Percentiles rank a stretch among this genome's conserved stretches.
These are phyloP conservation scores for Microplitis mediator DNA, from an alignment of 1,140 invertebrate species.

Conservation along the genomic window DNA sequence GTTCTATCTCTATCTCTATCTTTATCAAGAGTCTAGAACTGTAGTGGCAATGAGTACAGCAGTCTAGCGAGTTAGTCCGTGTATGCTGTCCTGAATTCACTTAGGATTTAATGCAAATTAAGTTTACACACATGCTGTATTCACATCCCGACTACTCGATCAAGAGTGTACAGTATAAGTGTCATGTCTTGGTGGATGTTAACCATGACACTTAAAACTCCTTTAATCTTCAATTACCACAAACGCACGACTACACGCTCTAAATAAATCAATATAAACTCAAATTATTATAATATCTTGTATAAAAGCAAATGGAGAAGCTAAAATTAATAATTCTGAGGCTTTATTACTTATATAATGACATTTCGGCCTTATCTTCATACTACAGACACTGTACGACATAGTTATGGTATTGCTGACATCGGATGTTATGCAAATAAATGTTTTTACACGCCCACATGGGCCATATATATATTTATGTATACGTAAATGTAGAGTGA, in stretches of 20 bases:
- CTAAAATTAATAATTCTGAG: not conserved
- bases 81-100: not conserved
- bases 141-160: not conserved
- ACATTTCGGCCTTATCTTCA: not conserved
- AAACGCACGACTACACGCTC: not conserved
- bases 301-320: no score
- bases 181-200: not conserved
- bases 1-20: not conserved
- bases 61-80: no score
- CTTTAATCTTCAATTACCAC: constrained; percentile 11
- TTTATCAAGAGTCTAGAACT: not conserved
- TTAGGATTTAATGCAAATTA: constrained; percentile 15
- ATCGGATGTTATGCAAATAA: constrained; percentile 20
- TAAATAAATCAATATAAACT: not conserved
- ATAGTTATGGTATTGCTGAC: not conserved
- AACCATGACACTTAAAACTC: constrained; percentile 5
- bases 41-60: no score
- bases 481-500: no score
- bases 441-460: not conserved
- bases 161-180: not conserved
- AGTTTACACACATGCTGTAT: constrained; percentile 9
- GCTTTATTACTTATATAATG: not conserved
- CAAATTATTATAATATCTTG: not conserved
- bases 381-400: not conserved
- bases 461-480: no score